A percentile compares a stretch with the other conserved stretches of the same genome.
Conservation (phyloP, 2,797 vertebrate genomes). For the Gobionotothen gibberifrons region DNA sequence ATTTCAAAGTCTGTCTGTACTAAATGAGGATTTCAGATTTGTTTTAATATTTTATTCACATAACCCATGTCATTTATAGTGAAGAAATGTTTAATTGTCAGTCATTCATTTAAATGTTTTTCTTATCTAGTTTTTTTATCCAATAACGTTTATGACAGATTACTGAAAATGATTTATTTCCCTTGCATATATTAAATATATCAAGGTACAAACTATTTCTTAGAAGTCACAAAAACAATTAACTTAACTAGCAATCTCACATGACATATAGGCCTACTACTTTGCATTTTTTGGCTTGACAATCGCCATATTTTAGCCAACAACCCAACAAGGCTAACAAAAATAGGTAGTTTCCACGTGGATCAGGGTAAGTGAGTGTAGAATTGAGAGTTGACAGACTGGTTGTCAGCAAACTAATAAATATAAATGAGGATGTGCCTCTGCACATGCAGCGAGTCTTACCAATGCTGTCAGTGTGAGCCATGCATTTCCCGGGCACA, state of each 20-base stretch:
- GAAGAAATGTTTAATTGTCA: not conserved
- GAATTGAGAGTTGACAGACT: constrained; percentile 22
- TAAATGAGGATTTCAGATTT: not conserved
- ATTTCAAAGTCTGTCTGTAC: too few relatives aligned
- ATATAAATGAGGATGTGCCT: constrained; percentile 38
- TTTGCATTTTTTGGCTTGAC: not conserved
- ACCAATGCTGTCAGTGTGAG: constrained; percentile 87
- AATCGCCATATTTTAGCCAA: constrained; percentile 1
- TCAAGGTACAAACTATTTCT: not conserved
- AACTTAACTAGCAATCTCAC: not conserved
- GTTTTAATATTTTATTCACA: not conserved
- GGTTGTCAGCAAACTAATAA: constrained; percentile 24
- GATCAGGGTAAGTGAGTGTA: constrained; percentile 4
- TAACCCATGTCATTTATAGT: not conserved
- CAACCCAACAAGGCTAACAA: not conserved
- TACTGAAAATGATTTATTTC: not conserved
- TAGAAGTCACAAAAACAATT: not conserved
- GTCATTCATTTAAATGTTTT: not conserved
- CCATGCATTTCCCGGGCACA: constrained; percentile 87
- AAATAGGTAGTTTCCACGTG: constrained; percentile 6
- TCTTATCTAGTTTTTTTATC: not conserved
- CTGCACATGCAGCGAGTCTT: constrained; percentile 34
- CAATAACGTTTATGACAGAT: not conserved
- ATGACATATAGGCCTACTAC: too few relatives aligned
- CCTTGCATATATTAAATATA: not conserved